Conservation (phyloP, 92 coral and sea anemone genomes). For the Phenganax marumi region DNA sequence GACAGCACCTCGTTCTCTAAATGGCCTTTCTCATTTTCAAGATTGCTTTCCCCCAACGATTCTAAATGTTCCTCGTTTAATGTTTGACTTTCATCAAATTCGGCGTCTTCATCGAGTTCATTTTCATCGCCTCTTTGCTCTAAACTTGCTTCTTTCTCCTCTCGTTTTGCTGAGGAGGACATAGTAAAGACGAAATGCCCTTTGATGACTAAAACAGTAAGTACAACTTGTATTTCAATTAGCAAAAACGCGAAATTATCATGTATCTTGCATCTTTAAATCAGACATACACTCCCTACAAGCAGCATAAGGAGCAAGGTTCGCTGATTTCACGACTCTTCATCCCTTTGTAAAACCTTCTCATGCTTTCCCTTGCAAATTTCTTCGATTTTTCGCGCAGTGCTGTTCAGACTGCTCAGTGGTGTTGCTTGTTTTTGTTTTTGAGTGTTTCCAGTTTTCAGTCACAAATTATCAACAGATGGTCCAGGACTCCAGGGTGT, state of each 20-base stretch:
- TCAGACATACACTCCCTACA: not conserved
- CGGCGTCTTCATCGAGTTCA: not conserved
- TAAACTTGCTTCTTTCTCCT: not conserved
- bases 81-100: not conserved
- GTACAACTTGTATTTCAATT: not conserved
- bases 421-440: no score
- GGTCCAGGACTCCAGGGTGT: not conserved
- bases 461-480: not conserved
- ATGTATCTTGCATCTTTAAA: not conserved
- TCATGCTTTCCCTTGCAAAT: no score
- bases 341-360: no score
- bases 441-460: not conserved
- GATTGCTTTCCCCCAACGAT: not conserved
- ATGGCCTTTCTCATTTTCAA: not conserved
- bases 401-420: no score
- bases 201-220: no score
- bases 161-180: slow-evolving; percentile 7
- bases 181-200: not conserved
- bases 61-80: not conserved
- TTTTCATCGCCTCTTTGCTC: not conserved
- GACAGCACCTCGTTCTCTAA: not conserved
- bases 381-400: no score
- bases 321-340: not conserved
- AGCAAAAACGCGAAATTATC: not conserved
- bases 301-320: not conserved